Base-by-base conservation (phyloP, 2,113 vertebrate species). In the Laticauda laticaudata region DNA sequence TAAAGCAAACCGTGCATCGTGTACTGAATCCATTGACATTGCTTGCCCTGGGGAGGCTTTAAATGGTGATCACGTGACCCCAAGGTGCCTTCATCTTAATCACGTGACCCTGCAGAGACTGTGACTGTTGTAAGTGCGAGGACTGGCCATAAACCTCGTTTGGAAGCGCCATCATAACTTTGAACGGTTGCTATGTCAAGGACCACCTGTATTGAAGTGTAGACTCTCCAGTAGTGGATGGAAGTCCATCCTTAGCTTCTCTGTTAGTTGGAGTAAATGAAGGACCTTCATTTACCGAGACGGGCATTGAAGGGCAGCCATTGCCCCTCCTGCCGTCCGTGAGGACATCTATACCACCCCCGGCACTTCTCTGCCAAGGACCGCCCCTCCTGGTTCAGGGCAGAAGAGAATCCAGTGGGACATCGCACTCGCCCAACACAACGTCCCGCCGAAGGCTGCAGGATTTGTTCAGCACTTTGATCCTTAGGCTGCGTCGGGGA, bases 381-480 rank as follows among this genome's bases (percentile, higher is more conserved):
- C 1, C 54, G 1, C 81, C 91, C 8, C 48, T 8, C 48, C 48
- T 9, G 48, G 87, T 29, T 3, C 94, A 85, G 0, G 97, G 97
- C 89, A 97, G 86, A 18, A 98, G 95, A 7, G 93, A 93, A 0
- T 92, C 21, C 0, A 97, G 95, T 0, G 94, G 94, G 4, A 92
- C 29, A 69, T 97, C 97, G 0, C 94, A 95, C 55, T 95, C 91
- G 0, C 97, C 97, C 51, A 97, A 92, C 57, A 97, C 59, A 5
- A 88, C 45, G 5, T 97, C 97, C 69, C 96, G 53, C 92, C 97
- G 94, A 12, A 97, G 15, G 4, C 96, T 95, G 0, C 93, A 92
- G 23, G 96, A 96, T 26, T 94, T 88, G 94, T 97, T 96, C 51
- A 97, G 81, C 14, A 97, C 97, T 69, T 97, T 96, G 55, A 97